Evolutionary conservation across 2,888 invertebrate species (phyloP).

Genomic region (Dusona sp.): DNA sequence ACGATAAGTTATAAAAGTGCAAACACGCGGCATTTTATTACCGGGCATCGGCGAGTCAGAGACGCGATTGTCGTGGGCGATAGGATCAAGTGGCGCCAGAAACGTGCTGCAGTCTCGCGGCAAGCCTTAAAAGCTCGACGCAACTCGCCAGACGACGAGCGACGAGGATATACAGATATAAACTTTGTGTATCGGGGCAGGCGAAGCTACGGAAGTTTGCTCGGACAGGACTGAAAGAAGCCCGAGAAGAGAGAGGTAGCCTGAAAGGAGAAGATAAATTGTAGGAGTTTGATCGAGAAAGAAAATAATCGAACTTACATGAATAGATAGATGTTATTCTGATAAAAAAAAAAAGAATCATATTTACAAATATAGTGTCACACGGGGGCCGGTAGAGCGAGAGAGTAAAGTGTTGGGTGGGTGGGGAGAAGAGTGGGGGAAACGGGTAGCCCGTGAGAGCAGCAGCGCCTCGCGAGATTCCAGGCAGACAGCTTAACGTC

Average conservation of each 20-base stretch:
- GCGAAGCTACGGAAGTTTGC: not conserved
- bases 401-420: not conserved
- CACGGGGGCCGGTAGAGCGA: slow-evolving; percentile 19
- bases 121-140: not conserved
- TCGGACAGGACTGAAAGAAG: slow-evolving; percentile 8
- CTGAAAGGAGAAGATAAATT: not conserved
- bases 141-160: not conserved
- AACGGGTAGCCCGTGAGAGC: slow-evolving; percentile 29
- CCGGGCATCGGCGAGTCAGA: not conserved
- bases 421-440: slow-evolving; percentile 12
- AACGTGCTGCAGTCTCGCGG: not conserved
- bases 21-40: not conserved
- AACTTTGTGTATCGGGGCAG: not conserved
- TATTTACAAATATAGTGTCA: not conserved
- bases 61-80: not conserved
- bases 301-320: not conserved
- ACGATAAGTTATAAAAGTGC: not conserved
- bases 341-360: not conserved
- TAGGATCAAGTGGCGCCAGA: not conserved
- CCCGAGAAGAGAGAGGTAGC: slow-evolving; percentile 10
- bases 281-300: not conserved
- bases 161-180: slow-evolving; percentile 18
- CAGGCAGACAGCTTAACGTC: slow-evolving; percentile 34
- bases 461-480: slow-evolving; percentile 40
- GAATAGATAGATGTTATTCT: not conserved